Evolutionary conservation across 2,888 invertebrate genomes (phyloP), one percentile per base, ranked within the genome.

Genomic region (Nemotelus pantherinus): DNA sequence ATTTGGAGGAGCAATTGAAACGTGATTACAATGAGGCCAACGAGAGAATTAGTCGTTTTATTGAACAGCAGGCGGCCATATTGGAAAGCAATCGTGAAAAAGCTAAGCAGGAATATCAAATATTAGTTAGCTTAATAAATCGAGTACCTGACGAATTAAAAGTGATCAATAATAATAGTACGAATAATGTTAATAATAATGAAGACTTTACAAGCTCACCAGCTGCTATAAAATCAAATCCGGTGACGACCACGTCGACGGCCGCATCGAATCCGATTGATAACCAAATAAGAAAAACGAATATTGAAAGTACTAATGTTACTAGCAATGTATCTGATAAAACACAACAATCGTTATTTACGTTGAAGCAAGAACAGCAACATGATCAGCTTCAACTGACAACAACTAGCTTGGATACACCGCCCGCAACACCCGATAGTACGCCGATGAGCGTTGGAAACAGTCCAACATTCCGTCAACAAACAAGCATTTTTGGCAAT

Each of bases 21-120:
- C 89, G 90, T 67, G 92, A 95, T 86, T 90, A 93, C 74, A 89
- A 90, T 65, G 90, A 90, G 2, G 91, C 93, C 67, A 94, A 95
- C 83, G 93, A 93, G 82, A 90, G 92, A 81, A 93, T 96, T 79
- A 91, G 93, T 83, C 90, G 90, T 79, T 95, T 90, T 87, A 91
- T 92, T 80, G 93, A 93, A 82, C 91, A 92, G 83, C 93, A 94
- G 84, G 93, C 93, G 88, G 90, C 91, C 79, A 89, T 92, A 81
- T 89, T 94, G 82, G 94, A 95, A 84, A 90, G 90, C 80, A 92
- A 91, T 85, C 91, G 91, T 83, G 93, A 93, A 85, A 91, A 90
- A 84, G 92, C 92, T 80, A 92, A 92, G 83, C 91, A 89, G 82
- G 94, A 95, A 86, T 92, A 92, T 84, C 90, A 91, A 85, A 88